These are phyloP conservation scores for Caretta caretta DNA, from an alignment of 2,113 vertebrate genomes.

Conservation along the genomic window DNA sequence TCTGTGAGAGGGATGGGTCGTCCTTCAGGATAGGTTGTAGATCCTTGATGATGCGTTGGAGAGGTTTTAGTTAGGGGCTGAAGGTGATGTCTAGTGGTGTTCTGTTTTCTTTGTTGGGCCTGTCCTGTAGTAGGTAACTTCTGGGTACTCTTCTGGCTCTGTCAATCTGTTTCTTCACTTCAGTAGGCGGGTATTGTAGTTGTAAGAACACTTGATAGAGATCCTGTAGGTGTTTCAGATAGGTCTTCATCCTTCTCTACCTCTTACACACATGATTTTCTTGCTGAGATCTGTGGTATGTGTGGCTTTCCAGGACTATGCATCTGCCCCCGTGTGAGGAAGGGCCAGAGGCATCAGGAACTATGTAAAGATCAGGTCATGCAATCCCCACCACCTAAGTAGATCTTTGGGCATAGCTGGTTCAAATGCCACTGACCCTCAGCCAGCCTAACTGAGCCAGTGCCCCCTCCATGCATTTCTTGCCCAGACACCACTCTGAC, in stretches of 20 bases:
- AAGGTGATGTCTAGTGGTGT: no score
- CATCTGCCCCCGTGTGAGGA: background rate
- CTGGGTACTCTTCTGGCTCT: no score
- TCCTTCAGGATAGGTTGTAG: no score
- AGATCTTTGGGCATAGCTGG: background rate
- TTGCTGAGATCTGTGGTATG: background rate
- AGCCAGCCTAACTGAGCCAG: background rate
- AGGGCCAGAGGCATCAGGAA: background rate
- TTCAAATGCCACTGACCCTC: rapidly evolving
- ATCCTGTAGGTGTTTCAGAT: background rate
- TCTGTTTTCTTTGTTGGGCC: no score
- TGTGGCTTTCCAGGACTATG: background rate
- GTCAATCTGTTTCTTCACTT: no score
- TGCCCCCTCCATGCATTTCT: background rate
- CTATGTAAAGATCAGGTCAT: rapidly evolving
- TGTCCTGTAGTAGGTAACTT: no score
- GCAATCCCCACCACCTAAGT: background rate
- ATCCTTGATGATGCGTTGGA: no score
- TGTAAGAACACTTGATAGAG: no score
- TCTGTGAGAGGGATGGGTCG: no score
- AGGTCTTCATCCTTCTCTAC: background rate
- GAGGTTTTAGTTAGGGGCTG: no score
- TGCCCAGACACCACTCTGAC: background rate
- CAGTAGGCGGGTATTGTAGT: no score
- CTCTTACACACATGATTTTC: background rate